A percentile compares a stretch with the other conserved stretches of the same genome.
Conservation (phyloP, 2,113 vertebrate genomes). For the Saccopteryx leptura region DNA sequence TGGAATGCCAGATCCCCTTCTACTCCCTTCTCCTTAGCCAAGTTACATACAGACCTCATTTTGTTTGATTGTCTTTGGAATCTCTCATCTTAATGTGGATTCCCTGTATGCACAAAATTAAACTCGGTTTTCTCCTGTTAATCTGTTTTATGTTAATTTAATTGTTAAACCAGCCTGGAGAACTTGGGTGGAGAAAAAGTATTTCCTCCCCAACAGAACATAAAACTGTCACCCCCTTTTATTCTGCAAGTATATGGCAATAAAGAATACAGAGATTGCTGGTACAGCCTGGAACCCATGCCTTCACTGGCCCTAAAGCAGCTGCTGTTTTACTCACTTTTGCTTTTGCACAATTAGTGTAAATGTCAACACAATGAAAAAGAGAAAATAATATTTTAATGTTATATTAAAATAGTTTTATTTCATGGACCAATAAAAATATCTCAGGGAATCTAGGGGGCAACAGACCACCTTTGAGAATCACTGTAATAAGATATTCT, state of each 20-base stretch:
- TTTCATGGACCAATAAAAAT: background rate
- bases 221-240: background rate
- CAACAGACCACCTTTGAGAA: background rate
- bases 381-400: background rate
- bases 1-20: background rate
- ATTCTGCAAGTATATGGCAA: background rate
- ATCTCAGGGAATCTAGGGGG: background rate
- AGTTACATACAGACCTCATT: background rate
- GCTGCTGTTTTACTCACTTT: background rate
- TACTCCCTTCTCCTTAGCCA: background rate
- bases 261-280: background rate
- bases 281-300: background rate
- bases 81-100: background rate
- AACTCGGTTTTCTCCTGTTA: background rate
- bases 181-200: background rate
- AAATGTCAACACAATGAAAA: background rate
- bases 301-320: background rate
- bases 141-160: background rate
- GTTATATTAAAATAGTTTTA: background rate
- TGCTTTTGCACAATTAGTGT: background rate
- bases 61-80: background rate
- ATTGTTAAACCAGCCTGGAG: background rate
- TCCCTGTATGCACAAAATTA: background rate
- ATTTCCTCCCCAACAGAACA: background rate
- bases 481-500: background rate